Evolutionary conservation across 2,888 invertebrate species (phyloP).

Genomic region (Cheilosia soror): DNA sequence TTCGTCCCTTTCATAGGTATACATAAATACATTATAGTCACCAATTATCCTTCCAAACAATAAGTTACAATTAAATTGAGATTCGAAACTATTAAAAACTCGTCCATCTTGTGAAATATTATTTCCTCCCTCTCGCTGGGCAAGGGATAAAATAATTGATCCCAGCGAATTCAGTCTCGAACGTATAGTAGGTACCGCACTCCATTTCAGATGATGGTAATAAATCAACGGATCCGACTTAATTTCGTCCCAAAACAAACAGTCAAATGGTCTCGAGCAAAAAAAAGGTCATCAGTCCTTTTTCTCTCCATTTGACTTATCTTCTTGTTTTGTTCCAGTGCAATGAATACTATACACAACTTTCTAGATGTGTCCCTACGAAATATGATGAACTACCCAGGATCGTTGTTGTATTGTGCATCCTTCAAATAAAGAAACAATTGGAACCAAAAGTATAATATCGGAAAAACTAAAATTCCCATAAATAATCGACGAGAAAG

Average conservation of each 20-base stretch:
- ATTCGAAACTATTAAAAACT: slow-evolving; percentile 64
- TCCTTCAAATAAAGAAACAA: slow-evolving; percentile 37
- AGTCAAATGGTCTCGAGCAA: slow-evolving; percentile 34
- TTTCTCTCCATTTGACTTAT: slow-evolving; percentile 10
- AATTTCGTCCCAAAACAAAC: slow-evolving; percentile 72
- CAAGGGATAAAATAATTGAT: slow-evolving; percentile 3
- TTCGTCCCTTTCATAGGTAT: not conserved
- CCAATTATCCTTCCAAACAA: slow-evolving; percentile 50
- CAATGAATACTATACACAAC: slow-evolving; percentile 19
- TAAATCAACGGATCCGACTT: slow-evolving; percentile 73
- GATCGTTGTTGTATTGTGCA: slow-evolving; percentile 52
- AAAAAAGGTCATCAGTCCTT: slow-evolving; percentile 54
- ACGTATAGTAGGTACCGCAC: slow-evolving; percentile 26
- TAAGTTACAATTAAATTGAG: slow-evolving; percentile 61
- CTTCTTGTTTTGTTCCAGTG: slow-evolving; percentile 49
- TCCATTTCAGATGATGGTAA: slow-evolving; percentile 32
- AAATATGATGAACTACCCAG: slow-evolving; percentile 71
- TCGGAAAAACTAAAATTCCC: slow-evolving; percentile 71
- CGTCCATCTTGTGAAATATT: slow-evolving; percentile 66
- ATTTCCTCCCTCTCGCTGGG: slow-evolving; percentile 48
- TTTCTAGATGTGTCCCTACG: slow-evolving; percentile 63
- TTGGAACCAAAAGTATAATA: slow-evolving; percentile 22
- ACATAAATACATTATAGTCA: not conserved
- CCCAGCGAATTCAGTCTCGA: not conserved
- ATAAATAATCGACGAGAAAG: slow-evolving; percentile 70